Evolutionary conservation across 2,797 vertebrate species (phyloP).

Genomic region (Paramormyrops hopkinsi): DNA sequence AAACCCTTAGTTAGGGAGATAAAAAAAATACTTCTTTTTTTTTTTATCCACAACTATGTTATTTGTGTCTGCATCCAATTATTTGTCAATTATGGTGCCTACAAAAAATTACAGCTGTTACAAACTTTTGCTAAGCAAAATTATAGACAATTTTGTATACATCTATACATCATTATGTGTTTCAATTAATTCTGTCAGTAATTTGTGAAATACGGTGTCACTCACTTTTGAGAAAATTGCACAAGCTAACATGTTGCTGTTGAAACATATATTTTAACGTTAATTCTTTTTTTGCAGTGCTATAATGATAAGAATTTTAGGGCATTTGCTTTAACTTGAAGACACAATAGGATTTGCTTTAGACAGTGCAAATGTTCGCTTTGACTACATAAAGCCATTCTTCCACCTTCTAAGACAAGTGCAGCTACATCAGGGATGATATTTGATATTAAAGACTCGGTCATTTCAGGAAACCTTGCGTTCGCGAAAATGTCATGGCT

Average conservation of each 20-base stretch:
- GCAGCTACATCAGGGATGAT: slow-evolving; percentile 16
- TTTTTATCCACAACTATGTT: background rate
- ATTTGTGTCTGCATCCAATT: background rate
- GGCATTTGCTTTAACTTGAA: background rate
- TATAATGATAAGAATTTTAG: background rate
- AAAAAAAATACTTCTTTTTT: background rate
- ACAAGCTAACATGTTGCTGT: background rate
- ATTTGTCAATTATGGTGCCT: background rate
- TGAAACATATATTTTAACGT: background rate
- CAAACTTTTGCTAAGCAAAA: background rate
- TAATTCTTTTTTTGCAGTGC: background rate
- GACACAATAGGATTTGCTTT: background rate
- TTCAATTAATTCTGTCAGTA: background rate
- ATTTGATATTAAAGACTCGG: background rate
- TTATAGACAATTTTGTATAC: background rate
- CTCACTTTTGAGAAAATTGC: background rate
- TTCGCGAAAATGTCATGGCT: background rate
- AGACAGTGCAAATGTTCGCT: background rate
- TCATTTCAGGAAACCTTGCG: slow-evolving; percentile 13
- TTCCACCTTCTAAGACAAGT: slow-evolving; percentile 6
- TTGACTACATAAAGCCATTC: background rate
- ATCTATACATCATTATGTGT: background rate
- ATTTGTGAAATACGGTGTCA: background rate
- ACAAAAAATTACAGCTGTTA: background rate
- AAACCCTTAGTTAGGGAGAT: background rate